A percentile compares a stretch with the other conserved stretches of the same genome.
These are phyloP conservation scores for Frankliniella intonsa DNA, from an alignment of 2,888 invertebrate genomes.

Conservation along the genomic window DNA sequence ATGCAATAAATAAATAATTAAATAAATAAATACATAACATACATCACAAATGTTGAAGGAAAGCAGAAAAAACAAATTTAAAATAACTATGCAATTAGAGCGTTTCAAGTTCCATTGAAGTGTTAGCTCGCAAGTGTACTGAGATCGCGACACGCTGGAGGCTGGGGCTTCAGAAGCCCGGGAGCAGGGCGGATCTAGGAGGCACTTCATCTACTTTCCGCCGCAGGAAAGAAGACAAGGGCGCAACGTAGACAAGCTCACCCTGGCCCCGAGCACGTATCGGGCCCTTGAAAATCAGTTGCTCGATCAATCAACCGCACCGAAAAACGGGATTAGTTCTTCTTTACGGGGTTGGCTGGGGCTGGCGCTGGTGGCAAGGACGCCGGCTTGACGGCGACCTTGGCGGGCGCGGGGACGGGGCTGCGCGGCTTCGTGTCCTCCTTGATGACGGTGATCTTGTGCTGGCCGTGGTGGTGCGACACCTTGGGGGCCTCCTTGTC, in stretches of 20 bases:
- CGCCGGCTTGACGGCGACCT: background rate
- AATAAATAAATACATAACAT: background rate
- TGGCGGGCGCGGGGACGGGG: background rate
- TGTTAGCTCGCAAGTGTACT: too few species aligned
- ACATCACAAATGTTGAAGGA: background rate
- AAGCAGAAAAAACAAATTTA: background rate
- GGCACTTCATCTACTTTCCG: too few species aligned
- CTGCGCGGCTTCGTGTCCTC: background rate
- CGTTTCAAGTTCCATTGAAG: too few species aligned
- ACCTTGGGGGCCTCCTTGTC: constrained; percentile 19
- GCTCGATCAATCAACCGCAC: too few species aligned
- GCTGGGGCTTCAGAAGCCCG: background rate
- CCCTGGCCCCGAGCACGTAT: too few species aligned
- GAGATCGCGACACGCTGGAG: background rate
- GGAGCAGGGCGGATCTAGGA: too few species aligned
- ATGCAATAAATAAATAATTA: background rate
- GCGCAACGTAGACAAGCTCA: too few species aligned
- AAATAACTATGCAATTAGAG: too few species aligned
- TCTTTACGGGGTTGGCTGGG: background rate
- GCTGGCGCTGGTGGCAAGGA: background rate
- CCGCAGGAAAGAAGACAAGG: too few species aligned
- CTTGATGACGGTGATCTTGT: constrained; percentile 25
- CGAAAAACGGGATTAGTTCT: too few species aligned
- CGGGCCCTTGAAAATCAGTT: too few species aligned
- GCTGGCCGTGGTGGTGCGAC: background rate